A percentile compares a stretch with the other conserved stretches of the same genome.
phyloP scores from a whole-genome alignment of 2,797 vertebrate genomes.

The Danio albolineatus region DNA sequence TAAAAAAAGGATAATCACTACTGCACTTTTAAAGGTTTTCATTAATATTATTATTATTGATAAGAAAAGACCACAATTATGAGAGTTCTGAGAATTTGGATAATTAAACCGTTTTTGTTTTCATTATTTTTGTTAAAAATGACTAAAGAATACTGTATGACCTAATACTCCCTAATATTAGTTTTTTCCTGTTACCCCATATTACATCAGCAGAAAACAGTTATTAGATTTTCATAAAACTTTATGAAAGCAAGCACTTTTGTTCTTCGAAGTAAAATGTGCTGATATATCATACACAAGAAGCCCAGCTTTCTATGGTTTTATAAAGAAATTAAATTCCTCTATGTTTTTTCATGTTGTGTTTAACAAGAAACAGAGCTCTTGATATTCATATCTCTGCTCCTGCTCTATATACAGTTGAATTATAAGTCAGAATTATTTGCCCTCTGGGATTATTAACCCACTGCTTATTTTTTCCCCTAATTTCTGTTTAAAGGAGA shows the following conservation, averaged over 20 bases:
- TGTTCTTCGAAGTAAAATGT: background rate
- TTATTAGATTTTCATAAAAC: slow-evolving; percentile 20
- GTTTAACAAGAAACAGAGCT: slow-evolving; percentile 3
- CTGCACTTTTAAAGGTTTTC: too few species aligned
- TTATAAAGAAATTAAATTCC: slow-evolving; percentile 13
- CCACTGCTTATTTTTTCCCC: background rate
- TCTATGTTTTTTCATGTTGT: slow-evolving; percentile 3
- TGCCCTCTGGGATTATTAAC: too few species aligned
- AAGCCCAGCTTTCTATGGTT: background rate
- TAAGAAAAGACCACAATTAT: too few species aligned
- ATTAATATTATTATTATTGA: too few species aligned
- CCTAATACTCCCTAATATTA: slow-evolving; percentile 3
- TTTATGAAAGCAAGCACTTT: background rate
- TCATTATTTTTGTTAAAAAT: slow-evolving; percentile 4
- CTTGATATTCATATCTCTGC: background rate
- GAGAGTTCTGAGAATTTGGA: background rate
- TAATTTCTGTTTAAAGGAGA: too few species aligned
- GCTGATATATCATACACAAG: background rate
- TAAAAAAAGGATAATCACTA: too few species aligned
- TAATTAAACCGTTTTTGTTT: background rate
- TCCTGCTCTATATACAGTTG: too few species aligned
- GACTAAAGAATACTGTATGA: background rate
- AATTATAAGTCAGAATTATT: too few species aligned
- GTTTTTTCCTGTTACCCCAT: background rate
- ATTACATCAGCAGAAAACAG: slow-evolving; percentile 5